Conservation (phyloP, 2,113 vertebrate species). For the Dipodomys stephensi region DNA sequence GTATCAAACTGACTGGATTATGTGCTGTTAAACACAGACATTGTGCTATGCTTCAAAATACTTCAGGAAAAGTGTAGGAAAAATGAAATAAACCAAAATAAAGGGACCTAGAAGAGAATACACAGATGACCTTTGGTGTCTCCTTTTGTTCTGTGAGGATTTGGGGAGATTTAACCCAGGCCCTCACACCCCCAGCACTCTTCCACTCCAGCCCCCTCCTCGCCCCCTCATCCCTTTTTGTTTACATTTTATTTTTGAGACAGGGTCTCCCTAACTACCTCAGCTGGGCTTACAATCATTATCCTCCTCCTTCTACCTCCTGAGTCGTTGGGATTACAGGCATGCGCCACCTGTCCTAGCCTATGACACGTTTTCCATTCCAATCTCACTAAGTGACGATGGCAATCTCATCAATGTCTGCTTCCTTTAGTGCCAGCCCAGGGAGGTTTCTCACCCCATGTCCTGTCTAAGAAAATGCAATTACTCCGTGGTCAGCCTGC, state of each 20-base stretch:
- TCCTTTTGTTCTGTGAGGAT: not conserved
- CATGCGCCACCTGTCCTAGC: no score
- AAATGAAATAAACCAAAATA: not conserved
- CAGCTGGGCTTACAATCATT: no score
- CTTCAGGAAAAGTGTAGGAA: not conserved
- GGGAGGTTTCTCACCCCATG: not conserved
- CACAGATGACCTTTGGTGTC: not conserved
- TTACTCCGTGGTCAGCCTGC: not conserved
- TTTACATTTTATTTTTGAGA: no score
- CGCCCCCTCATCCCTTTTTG: no score
- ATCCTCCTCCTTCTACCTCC: no score
- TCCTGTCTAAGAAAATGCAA: not conserved
- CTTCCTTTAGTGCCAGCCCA: not conserved
- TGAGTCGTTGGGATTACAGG: no score
- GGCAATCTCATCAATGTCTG: not conserved
- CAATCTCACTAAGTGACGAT: not conserved
- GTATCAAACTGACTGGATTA: not conserved
- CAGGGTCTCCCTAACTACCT: no score
- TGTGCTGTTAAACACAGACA: not conserved
- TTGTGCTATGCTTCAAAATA: not conserved
- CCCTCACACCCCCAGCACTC: no score
- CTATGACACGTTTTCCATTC: not conserved
- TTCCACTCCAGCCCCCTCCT: no score
- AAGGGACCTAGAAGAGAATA: not conserved
- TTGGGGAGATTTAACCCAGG: no score